Evolutionary conservation across 1,140 invertebrate genomes (phyloP), one percentile per base, ranked within the genome.

Genomic region (Ceratitis capitata): DNA sequence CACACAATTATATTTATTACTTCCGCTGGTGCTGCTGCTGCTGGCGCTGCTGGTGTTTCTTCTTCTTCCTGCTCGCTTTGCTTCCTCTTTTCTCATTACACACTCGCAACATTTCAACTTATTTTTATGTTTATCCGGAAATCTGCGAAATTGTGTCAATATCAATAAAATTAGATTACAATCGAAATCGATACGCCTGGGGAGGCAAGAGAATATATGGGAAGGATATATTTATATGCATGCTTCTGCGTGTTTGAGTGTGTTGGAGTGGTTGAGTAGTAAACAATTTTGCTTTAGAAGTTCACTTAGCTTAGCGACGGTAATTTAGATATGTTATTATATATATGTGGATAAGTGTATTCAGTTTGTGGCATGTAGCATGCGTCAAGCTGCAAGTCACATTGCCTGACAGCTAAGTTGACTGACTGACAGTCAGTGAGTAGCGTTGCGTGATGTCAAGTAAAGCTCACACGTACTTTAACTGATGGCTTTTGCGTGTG

Each of bases 111-210:
- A 45, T 78, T 78, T 78, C 69, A 45, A 39, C n/a, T 78, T 78
- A 78, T 94, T 93, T 89, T 93, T 94, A 26, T 94, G 94, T 88
- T 95, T 95, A 51, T 93, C 88, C 94, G 95, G 29, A 84, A 84
- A 84, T 84, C 83, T 84, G 83, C 51, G 83, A 84, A 84, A 84
- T 84, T 84, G 83, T 84, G 83, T 61, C 83, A 84, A 84, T 84
- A 84, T 84, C 83, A 84, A 64, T 84, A 84, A 84, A 84, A 84
- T 84, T 84, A 84, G 83, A 84, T 84, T 84, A 84, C 56, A 84
- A 84, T 84, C 83, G 58, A 26, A 53, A 61, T 53, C 82, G 47
- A 53, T 56, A 42, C 47, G 47, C 19, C 47, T 32, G 9, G 39
- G 2, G 26, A 45, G 14, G 39, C 0, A 19, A 6, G 58, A 64